A percentile compares a stretch with the other conserved stretches of the same genome.
Evolutionary conservation across 53 echinoderm and acorn worm species (phyloP).

Genomic region (Patiria pectinifera): DNA sequence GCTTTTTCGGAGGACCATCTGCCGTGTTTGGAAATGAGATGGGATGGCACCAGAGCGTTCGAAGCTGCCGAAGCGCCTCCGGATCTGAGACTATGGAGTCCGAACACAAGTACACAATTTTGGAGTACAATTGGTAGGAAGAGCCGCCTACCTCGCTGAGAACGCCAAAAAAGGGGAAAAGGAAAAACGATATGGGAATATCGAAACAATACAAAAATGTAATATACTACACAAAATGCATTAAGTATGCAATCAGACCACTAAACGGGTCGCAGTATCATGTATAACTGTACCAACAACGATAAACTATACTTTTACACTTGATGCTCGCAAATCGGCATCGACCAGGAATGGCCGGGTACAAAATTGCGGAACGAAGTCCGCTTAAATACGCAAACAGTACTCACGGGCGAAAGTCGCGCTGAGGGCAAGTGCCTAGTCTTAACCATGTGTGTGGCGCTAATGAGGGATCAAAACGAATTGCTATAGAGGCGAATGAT

Average conservation of each 20-base stretch:
- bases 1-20: constrained; percentile 19
- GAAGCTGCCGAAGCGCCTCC: too few species aligned
- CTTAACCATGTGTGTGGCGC: too few species aligned
- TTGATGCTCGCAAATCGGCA: too few species aligned
- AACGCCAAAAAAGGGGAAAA: constrained; percentile 24
- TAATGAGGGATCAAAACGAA: background rate
- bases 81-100: background rate
- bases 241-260: background rate
- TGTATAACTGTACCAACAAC: background rate
- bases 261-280: background rate
- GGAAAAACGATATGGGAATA: background rate
- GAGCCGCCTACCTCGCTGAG: constrained; percentile 2
- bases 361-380: too few species aligned
- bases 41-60: constrained; percentile 18
- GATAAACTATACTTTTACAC: background rate
- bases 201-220: background rate
- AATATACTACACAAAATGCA: background rate
- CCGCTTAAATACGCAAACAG: too few species aligned
- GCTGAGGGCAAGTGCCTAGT: background rate
- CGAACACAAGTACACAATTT: too few species aligned
- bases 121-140: too few species aligned
- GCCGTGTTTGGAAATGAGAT: constrained; percentile 38
- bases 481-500: too few species aligned
- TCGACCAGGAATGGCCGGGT: too few species aligned
- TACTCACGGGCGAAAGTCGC: constrained; percentile 3